Evolutionary conservation across 2,888 invertebrate genomes (phyloP), one percentile per base, ranked within the genome.

Genomic region (Achlya flavicornis): DNA sequence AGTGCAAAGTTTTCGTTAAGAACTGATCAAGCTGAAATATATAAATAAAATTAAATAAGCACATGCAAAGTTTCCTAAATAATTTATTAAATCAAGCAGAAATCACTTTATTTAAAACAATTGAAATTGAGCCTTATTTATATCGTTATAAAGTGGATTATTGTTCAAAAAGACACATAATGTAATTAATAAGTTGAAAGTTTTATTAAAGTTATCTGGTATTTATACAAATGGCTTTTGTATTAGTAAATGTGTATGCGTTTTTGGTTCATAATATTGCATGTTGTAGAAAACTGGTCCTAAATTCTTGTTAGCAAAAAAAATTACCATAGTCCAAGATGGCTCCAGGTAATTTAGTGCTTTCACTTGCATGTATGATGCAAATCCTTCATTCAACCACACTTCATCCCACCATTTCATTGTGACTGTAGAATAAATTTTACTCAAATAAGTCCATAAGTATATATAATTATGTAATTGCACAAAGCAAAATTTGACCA

Each of bases 371-470:
- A 98, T 97, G 84, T 97, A 99, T 1, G 96, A 95, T 4, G 98
- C 98, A 86, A 99, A 99, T 0, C 98, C 99, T 84, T 94, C 94
- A 82, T 98, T 99, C 32, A 99, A 92, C 98, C 98, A 98, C 0
- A 98, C 91, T 86, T 98, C 98, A 83, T 97, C 96, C 97, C 97
- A 98, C 98, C 98, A 98, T 74, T 96, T 95, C 97, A 98, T 97
- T 6, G 98, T 98, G 0, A 98, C 98, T 96, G 77, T 53, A 68
- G 94, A 92, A 77, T 61, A 61, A 63, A 61, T 64, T 62, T 65
- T 32, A 67, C 57, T 53, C 57, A 58, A 16, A 35, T 35, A 12
- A 33, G n/a, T 6, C 14, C 35, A 58, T 46, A 60, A 33, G 64
- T 64, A 38, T 61, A n/a, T n/a, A n/a, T n/a, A n/a, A n/a, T n/a